Evolutionary conservation across 1,140 invertebrate species (phyloP).

Genomic region (Polypedilum vanderplanki): DNA sequence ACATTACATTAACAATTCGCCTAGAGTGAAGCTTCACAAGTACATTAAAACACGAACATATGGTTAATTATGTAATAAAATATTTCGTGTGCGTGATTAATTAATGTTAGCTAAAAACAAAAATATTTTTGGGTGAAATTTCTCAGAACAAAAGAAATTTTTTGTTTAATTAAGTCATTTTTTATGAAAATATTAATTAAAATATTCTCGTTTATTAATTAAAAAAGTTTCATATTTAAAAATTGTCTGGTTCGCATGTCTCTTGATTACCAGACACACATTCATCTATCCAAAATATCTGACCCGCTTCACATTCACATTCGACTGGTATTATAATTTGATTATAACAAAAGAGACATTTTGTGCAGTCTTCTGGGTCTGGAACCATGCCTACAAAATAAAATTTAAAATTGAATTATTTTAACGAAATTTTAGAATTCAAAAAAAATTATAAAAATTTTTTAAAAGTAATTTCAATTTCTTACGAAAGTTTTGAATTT

Average conservation of each 20-base stretch:
- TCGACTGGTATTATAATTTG: neutral
- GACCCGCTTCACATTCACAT: neutral
- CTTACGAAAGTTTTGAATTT: too few relatives aligned
- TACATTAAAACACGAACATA: neutral
- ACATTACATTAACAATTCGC: neutral
- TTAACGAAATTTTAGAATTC: too few relatives aligned
- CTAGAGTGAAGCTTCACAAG: neutral
- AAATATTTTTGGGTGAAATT: neutral
- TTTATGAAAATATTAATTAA: neutral
- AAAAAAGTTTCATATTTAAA: too few relatives aligned
- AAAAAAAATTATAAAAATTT: neutral
- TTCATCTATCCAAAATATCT: neutral
- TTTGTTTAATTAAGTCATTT: neutral
- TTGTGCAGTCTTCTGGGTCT: neutral
- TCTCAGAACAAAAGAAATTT: neutral
- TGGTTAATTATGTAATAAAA: constrained; percentile 1
- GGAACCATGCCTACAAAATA: neutral
- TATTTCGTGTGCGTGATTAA: neutral
- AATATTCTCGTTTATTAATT: neutral
- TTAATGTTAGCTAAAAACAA: neutral
- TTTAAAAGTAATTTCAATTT: too few relatives aligned
- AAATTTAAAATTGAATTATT: too few relatives aligned
- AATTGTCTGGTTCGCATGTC: neutral
- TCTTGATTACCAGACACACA: neutral
- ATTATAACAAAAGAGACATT: neutral